Evolutionary conservation across 2,888 invertebrate species (phyloP).

Genomic region (Carpatolechia fugitivella): DNA sequence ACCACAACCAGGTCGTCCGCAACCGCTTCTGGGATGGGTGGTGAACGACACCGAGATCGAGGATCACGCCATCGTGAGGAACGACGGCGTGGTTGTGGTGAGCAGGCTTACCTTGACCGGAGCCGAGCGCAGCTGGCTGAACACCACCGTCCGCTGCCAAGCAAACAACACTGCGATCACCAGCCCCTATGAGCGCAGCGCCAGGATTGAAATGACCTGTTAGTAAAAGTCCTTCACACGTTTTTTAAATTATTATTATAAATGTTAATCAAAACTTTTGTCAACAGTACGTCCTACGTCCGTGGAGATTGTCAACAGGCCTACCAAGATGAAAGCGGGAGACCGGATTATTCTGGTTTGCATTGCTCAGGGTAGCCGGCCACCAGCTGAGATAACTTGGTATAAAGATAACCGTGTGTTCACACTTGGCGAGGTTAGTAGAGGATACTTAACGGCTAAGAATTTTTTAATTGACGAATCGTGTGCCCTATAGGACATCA

Average conservation of each 20-base stretch:
- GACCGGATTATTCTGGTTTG: constrained; percentile 89
- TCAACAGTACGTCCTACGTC: constrained; percentile 87
- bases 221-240: constrained; percentile 62
- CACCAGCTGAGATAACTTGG: constrained; percentile 91
- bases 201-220: constrained; percentile 90
- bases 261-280: background rate
- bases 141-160: constrained; percentile 90
- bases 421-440: constrained; percentile 85
- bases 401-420: constrained; percentile 87
- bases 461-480: too few species aligned
- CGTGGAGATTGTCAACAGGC: constrained; percentile 87
- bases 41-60: constrained; percentile 85
- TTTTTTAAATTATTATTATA: too few species aligned
- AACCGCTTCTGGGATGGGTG: constrained; percentile 88
- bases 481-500: too few species aligned
- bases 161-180: constrained; percentile 91
- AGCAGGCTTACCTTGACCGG: constrained; percentile 86
- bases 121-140: constrained; percentile 87
- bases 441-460: too few species aligned
- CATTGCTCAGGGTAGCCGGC: constrained; percentile 90
- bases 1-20: constrained; percentile 88
- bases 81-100: constrained; percentile 84
- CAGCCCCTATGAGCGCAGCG: constrained; percentile 87
- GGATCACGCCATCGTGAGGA: constrained; percentile 83
- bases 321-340: constrained; percentile 86